Base-by-base conservation (phyloP, 1,140 invertebrate species). In the Neocloeon triangulifer region DNA sequence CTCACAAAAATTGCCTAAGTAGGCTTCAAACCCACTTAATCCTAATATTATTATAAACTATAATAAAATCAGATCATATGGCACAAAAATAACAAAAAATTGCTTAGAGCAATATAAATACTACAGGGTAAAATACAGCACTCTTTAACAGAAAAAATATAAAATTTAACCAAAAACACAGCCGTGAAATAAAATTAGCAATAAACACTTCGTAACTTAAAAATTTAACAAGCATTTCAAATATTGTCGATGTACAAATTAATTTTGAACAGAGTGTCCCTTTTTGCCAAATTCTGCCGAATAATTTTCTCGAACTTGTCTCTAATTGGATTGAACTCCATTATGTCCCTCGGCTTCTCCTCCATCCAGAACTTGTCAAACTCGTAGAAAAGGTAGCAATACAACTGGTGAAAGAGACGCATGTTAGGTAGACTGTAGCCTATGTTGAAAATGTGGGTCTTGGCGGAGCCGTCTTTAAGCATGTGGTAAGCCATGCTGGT, bases 321-420 rank as follows among this genome's bases (percentile, higher is more conserved):
- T 48, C 74, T 72, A 33, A 92, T 76, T 19, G 63, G 63, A 13
- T 76, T 77, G 52, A 95, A 95, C 49, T 94, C 81, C 88, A 95
- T 95, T 35, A 95, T 81, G 52, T 88, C 78, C 36, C 65, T 66
- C 1, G 88, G 86, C 45, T 86, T 85, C 18, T 81, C 77, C 34
- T 77, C 63, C 28, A 89, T 65, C 89, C 89, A 95, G 49, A 86
- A 77, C 42, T 73, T 71, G 53, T 92, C 84, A 60, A 96, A 95
- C 47, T 89, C 76, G 45, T 75, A 82, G 55, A 92, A 88, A 22
- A 94, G 55, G 50, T 86, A 91, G 56, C 82, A 85, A 56, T 95
- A 96, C 44, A 95, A 73, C 46, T 74, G 73, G 56, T 96, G 84
- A 56, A 95, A 95, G 49, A 78, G 64, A 47, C 73, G 64, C 19